Percentiles rank a stretch among this genome's conserved stretches.
These are phyloP conservation scores for Lepidurus couesii DNA, from an alignment of 1,140 invertebrate species.

Conservation along the genomic window DNA sequence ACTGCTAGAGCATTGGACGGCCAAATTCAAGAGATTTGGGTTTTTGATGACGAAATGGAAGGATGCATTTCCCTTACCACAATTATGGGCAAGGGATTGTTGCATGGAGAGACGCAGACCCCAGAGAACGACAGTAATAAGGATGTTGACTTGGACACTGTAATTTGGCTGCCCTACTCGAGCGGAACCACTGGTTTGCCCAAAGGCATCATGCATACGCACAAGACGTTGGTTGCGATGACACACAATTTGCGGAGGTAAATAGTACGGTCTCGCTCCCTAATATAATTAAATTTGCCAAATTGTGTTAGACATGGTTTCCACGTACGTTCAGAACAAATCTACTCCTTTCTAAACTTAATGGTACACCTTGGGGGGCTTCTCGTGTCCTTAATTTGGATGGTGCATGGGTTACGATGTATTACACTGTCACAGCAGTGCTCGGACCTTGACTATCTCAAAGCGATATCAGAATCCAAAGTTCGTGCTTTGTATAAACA, in stretches of 20 bases:
- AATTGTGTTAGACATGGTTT: not conserved
- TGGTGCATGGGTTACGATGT: not conserved
- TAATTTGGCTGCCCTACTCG: conserved; percentile 34
- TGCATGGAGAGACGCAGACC: not conserved
- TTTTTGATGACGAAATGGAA: not conserved
- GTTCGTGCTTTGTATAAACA: not conserved
- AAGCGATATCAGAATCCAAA: not conserved
- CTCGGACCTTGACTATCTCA: not conserved
- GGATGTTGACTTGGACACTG: conserved; percentile 20
- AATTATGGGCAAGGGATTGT: not conserved
- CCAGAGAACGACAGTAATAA: not conserved
- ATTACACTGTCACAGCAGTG: not conserved
- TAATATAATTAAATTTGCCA: not conserved
- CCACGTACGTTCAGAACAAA: not conserved
- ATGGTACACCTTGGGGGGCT: conserved; percentile 20
- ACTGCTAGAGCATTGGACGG: not conserved
- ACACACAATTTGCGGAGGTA: conserved; percentile 20
- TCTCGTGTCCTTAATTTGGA: not conserved
- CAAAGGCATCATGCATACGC: conserved; percentile 41
- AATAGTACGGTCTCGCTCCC: not conserved
- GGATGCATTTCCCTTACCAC: not conserved
- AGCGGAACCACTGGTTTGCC: conserved; percentile 37
- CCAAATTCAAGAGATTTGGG: not conserved
- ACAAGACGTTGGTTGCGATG: not conserved
- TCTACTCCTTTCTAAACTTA: not conserved